Conservation (phyloP, 2,113 vertebrate genomes). For the Macrotis lagotis region DNA sequence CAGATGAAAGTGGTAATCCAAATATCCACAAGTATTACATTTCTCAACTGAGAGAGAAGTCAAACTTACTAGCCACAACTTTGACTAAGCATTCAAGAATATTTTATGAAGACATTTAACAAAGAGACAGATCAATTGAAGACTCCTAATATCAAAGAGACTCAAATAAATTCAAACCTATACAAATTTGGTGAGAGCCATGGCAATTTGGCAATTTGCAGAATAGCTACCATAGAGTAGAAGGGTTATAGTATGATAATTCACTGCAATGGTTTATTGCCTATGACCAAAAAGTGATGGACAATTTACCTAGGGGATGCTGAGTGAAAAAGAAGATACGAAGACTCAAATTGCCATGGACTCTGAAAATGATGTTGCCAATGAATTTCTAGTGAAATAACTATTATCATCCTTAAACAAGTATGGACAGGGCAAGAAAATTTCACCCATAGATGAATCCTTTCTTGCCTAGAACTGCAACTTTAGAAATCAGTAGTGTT, state of each 20-base stretch:
- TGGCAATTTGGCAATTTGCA: neutral
- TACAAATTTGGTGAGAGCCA: neutral
- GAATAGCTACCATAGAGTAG: neutral
- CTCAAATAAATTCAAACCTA: neutral
- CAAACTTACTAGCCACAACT: neutral
- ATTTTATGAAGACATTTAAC: neutral
- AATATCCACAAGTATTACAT: neutral
- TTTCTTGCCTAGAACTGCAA: neutral
- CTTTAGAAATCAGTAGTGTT: neutral
- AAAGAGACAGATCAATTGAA: neutral
- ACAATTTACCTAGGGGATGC: neutral
- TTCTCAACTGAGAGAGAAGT: neutral
- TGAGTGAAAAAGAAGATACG: neutral
- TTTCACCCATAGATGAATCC: neutral
- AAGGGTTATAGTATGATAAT: too few relatives aligned
- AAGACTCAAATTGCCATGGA: neutral
- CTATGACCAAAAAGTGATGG: neutral
- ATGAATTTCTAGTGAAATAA: neutral
- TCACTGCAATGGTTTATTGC: neutral
- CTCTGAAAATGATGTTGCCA: neutral
- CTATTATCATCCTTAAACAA: neutral
- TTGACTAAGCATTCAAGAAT: neutral
- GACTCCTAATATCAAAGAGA: neutral
- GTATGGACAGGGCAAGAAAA: neutral
- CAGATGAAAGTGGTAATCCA: neutral